Base-by-base conservation (phyloP, 2,113 vertebrate species). In the Thalassoma bifasciatum region DNA sequence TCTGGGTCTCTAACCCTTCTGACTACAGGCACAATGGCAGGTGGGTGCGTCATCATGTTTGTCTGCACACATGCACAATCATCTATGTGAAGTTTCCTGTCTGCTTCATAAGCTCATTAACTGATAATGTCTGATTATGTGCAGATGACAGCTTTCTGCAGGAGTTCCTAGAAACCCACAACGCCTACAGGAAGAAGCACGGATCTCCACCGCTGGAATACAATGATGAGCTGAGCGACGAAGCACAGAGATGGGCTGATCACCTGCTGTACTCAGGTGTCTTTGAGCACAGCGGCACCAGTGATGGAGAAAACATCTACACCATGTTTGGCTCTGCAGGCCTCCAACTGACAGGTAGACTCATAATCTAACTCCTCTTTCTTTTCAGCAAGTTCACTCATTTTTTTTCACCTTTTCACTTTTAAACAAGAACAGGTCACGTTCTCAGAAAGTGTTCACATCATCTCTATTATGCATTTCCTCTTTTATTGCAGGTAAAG, bases 251-350 rank as follows among this genome's bases (percentile, higher is more conserved):
- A 10, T 94, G 94, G 94, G 94, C 93, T 0, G 51, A 93, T 5
- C 50, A 89, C 51, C 38, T 93, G 67, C 78, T 92, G n/a, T 2
- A 8, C 1, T 67, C 0, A 0, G 54, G 47, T 0, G 1, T 0
- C 0, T 1, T 90, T 9, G 0, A n/a, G 24, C 94, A 94, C 88
- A 94, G 94, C 19, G 0, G 34, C 10, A 88, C 77, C 5, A 0
- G 69, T 0, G 77, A 93, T 1, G 93, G 94, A 16, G 94, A 94
- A 79, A 94, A 94, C 22, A n/a, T 94, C 54, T 93, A 44, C 76
- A 59, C n/a, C n/a, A n/a, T n/a, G n/a, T n/a, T n/a, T 24, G 21
- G n/a, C n/a, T 81, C 88, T 0, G 8, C 0, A 1, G 0, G n/a
- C 1, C 21, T 80, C 6, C 74, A 56, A 0, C 80, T 63, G 26